Base-by-base conservation (phyloP, 2,888 invertebrate species). In the Horisme vitalbata region DNA sequence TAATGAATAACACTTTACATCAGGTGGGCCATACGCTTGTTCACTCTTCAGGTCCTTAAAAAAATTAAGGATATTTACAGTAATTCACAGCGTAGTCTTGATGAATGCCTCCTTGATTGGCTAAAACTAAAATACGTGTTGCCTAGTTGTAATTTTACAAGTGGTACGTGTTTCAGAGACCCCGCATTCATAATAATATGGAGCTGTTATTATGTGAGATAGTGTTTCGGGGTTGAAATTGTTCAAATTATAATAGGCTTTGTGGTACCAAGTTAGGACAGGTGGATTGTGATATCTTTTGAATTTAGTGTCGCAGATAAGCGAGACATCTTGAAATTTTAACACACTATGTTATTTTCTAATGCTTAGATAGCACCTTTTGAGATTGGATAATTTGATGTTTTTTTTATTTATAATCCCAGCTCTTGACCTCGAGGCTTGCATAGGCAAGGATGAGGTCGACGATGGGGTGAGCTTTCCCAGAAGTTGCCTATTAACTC, bases 241-340 rank as follows among this genome's bases (percentile, higher is more conserved):
- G 33, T 20, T 38, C 18, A 18, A 34, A 24, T 30, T 43, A 23
- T 26, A 30, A 21, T 38, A 11, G 30, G 43, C 30, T 38, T 45
- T 38, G 45, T 24, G 37, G 28, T 24, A 28, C 12, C 24, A 45
- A 45, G 23, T 30, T 24, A 34, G 8, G 43, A 31, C 43, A 35
- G 35, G 34, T 39, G 31, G 31, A 15, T 31, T 21, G 6, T 31
- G 45, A 18, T 45, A 45, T 45, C 45, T 44, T 8, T 14, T 28
- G 34, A 34, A 39, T 45, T 45, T 39, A 45, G 27, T 38, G 33
- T 12, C 15, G 11, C 2, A 31, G 39, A 24, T 39, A 31, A 26
- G 34, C n/a, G 4, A 36, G 26, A 12, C 11, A 20, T 26, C 26
- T 26, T 36, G 26, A 37, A 10, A 28, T 28, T 37, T 20, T 20